Evolutionary conservation across 2,113 vertebrate species (phyloP), one percentile per base, ranked within the genome.

Genomic region (Leptocoma aspasia): DNA sequence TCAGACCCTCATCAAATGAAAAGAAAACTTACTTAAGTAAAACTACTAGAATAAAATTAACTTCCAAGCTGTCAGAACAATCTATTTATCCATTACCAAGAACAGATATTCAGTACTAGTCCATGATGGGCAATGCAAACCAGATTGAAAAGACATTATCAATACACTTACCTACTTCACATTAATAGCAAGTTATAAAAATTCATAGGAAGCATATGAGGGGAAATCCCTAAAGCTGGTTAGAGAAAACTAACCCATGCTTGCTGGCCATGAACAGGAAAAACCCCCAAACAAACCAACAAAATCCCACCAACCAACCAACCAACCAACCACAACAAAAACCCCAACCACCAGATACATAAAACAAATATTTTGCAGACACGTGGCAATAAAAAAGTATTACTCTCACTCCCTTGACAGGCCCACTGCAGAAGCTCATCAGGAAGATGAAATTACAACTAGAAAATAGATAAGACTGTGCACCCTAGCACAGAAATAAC

Each of bases 271-370:
- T 56, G 42, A 63, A 59, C 6, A 66, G 59, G 16, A 42, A 45
- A 21, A 39, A 52, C 3, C 0, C 21, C 14, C 63, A 50, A 33
- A 21, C 15, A 15, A 42, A 23, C 4, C 37, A 75, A 60, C 20
- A 75, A 76, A 68, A 78, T 47, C 24, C 17, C 24, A 76, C 37
- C 37, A 59, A 66, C 12, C 11, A 66, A 45, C 22, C n/a, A n/a
- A 76, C 37, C 37, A 59, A 66, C 12, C 8, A 72, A 44, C 41
- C 5, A 33, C 42, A 66, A 35, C 5, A 65, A 66, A 59, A 52
- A n/a, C 3, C 3, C 17, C 39, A 72, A 37, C 6, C 7, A 54
- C 8, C 23, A 63, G 26, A 37, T 6, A 45, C 0, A 1, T 8
- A 13, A 81, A 89, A 22, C 9, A 85, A 64, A 5, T 17, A 42